Conservation (phyloP, 30 jellyfish, hydroid and myxozoan species). For the Turritopsis rubra region DNA sequence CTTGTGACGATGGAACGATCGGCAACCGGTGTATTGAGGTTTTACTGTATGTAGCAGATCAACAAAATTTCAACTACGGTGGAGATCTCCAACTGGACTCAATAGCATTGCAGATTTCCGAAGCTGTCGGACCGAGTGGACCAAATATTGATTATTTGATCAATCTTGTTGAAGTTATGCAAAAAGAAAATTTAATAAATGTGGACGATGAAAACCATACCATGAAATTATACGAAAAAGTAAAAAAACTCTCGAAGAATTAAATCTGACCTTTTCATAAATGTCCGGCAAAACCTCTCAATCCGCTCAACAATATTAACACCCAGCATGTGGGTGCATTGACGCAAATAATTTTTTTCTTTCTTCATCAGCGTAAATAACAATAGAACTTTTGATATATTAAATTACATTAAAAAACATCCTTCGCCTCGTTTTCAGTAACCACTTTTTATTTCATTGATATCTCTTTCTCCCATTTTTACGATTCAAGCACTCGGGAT, state of each 20-base stretch:
- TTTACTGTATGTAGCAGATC: constrained; percentile 68
- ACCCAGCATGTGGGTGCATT: too few species aligned
- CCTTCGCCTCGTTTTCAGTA: too few species aligned
- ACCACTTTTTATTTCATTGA: too few species aligned
- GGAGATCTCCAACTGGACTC: constrained; percentile 81
- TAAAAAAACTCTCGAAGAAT: not conserved
- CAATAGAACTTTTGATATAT: too few species aligned
- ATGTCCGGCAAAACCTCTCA: too few species aligned
- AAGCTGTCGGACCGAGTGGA: constrained; percentile 89
- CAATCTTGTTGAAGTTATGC: constrained; percentile 50
- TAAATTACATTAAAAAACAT: too few species aligned
- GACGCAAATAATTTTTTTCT: too few species aligned
- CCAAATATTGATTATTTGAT: constrained; percentile 71
- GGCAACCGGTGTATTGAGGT: constrained; percentile 34
- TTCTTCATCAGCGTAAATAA: too few species aligned
- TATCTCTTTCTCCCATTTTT: too few species aligned
- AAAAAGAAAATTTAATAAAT: constrained; percentile 16
- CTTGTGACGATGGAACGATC: constrained; percentile 47
- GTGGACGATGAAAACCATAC: constrained; percentile 26
- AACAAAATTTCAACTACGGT: constrained; percentile 49
- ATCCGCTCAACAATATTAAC: too few species aligned
- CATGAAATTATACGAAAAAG: not conserved
- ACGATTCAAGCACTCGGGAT: too few species aligned
- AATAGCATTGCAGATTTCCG: constrained; percentile 70
- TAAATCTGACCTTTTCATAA: too few species aligned